phyloP scores from a whole-genome alignment of 2,888 invertebrate species.

The Drosophila percnosoma region DNA sequence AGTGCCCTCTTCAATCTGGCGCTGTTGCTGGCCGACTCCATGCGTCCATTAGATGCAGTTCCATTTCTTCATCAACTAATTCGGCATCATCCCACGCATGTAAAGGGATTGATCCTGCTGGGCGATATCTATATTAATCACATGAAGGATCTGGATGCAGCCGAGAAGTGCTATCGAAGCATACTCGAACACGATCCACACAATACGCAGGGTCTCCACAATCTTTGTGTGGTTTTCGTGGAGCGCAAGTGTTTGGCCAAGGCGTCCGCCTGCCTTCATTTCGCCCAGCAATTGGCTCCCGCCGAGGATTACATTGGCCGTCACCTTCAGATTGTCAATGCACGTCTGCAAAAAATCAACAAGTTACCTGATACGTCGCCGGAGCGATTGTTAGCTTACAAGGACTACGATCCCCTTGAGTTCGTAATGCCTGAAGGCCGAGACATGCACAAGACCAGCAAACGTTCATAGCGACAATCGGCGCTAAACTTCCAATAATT shows the following conservation, averaged over 20 bases:
- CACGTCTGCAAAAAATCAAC: conserved; percentile 80
- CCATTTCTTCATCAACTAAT: conserved; percentile 96
- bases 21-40: conserved; percentile 93
- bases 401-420: conserved; percentile 83
- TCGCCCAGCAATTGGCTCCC: conserved; percentile 93
- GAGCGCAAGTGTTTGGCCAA: conserved; percentile 94
- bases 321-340: conserved; percentile 93
- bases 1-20: conserved; percentile 98
- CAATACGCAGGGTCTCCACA: conserved; percentile 97
- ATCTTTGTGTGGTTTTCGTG: conserved; percentile 97
- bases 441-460: conserved; percentile 46
- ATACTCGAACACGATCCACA: conserved; percentile 94
- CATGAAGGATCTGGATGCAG: conserved; percentile 96
- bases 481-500: conserved; percentile 11
- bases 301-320: conserved; percentile 95
- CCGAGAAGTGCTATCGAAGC: conserved; percentile 96
- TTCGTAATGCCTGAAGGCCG: conserved; percentile 64
- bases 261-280: conserved; percentile 93
- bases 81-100: conserved; percentile 95
- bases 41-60: conserved; percentile 95
- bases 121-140: conserved; percentile 98
- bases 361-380: conserved; percentile 81
- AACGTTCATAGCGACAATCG: conserved; percentile 58
- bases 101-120: conserved; percentile 95
- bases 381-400: conserved; percentile 83